phyloP scores from a whole-genome alignment of 2,888 invertebrate species.

The Drosophila nr. medialis region DNA sequence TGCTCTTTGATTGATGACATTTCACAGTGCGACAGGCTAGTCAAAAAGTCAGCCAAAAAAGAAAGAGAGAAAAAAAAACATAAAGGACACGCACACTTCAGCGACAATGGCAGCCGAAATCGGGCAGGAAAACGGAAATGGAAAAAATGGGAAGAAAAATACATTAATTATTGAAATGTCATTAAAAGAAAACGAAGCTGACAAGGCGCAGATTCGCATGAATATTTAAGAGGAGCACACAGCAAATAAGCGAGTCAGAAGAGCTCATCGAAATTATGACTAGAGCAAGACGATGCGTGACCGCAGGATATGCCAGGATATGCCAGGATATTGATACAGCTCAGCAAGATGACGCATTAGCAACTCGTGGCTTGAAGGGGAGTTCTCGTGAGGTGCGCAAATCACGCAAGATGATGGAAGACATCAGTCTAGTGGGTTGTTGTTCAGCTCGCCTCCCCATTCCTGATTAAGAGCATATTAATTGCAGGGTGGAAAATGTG shows the following conservation, averaged over 20 bases:
- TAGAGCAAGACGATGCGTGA: constrained; percentile 70
- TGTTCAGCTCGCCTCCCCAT: constrained; percentile 35
- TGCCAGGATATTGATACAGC: constrained; percentile 60
- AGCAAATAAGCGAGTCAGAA: constrained; percentile 31
- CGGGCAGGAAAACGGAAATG: constrained; percentile 59
- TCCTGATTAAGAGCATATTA: constrained; percentile 81
- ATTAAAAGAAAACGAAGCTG: constrained; percentile 72
- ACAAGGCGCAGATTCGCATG: constrained; percentile 75
- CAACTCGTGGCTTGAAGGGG: constrained; percentile 15
- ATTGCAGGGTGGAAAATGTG: constrained; percentile 77
- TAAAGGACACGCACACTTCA: constrained; percentile 71
- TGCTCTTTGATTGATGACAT: constrained; percentile 72
- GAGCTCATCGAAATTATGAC: constrained; percentile 61
- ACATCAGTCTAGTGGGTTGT: constrained; percentile 31
- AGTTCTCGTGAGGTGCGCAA: constrained; percentile 56
- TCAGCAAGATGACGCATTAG: constrained; percentile 51
- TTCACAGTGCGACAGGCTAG: constrained; percentile 38
- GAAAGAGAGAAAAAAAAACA: background rate
- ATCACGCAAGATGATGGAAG: constrained; percentile 62
- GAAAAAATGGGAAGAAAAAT: constrained; percentile 63
- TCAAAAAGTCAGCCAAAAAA: constrained; percentile 59
- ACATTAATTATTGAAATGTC: constrained; percentile 84
- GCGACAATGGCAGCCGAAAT: constrained; percentile 43
- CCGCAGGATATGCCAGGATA: constrained; percentile 49
- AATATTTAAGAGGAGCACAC: constrained; percentile 68